Conservation (phyloP, 2,113 vertebrate species). For the Rhagologus leucostigma region DNA sequence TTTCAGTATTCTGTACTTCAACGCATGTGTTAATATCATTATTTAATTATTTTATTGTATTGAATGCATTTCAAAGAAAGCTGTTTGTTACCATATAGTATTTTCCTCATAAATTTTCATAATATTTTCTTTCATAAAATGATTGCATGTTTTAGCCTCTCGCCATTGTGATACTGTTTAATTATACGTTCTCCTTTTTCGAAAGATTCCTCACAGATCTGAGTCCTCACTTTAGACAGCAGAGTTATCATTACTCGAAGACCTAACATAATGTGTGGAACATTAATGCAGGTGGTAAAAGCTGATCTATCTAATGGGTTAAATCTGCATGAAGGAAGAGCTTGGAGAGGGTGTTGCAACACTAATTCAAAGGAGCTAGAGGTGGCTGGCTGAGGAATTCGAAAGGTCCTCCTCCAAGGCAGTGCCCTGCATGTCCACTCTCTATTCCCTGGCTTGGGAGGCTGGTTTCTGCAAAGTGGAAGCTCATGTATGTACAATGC, state of each 20-base stretch:
- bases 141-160: neutral
- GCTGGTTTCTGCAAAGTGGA: neutral
- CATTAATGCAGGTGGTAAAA: neutral
- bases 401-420: neutral
- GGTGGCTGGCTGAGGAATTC: neutral
- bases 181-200: neutral
- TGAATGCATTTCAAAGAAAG: neutral
- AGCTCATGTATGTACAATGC: accelerated
- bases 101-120: neutral
- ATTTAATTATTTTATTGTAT: neutral
- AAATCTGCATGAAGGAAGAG: neutral
- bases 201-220: neutral
- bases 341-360: neutral
- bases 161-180: neutral
- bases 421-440: neutral
- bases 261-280: neutral
- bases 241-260: neutral
- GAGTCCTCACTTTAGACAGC: neutral
- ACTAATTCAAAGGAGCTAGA: neutral
- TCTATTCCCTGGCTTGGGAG: neutral
- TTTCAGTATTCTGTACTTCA: neutral
- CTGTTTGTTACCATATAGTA: neutral
- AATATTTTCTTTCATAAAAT: neutral
- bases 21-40: neutral
- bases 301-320: neutral